Conservation (phyloP, 2,113 vertebrate species). For the Ceratotherium simum region DNA sequence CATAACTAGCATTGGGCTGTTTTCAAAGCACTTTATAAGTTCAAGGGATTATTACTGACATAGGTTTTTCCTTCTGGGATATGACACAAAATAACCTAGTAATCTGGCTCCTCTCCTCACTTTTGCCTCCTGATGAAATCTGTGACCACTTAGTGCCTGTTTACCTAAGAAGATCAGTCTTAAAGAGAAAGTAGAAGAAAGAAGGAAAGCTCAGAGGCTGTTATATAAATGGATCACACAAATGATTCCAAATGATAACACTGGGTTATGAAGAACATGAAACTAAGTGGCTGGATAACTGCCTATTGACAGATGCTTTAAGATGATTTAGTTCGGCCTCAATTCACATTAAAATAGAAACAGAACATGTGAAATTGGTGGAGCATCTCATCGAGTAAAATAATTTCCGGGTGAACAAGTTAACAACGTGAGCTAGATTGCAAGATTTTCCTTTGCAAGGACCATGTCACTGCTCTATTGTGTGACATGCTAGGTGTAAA, state of each 20-base stretch:
- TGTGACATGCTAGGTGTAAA: background rate
- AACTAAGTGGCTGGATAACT: constrained; percentile 36
- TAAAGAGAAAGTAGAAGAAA: constrained; percentile 17
- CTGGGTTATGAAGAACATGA: constrained; percentile 39
- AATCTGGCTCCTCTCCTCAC: background rate
- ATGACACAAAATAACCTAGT: background rate
- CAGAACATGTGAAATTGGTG: constrained; percentile 49
- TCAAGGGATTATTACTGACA: constrained; percentile 1
- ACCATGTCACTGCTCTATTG: background rate
- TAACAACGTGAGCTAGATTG: constrained; percentile 25
- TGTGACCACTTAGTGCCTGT: background rate
- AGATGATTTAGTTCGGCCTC: constrained; percentile 53
- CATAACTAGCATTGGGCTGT: background rate
- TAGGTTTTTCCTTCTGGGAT: background rate
- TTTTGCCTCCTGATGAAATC: constrained; percentile 23
- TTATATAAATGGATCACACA: constrained; percentile 54
- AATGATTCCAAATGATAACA: constrained; percentile 32
- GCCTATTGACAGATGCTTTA: constrained; percentile 55
- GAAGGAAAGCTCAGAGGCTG: background rate
- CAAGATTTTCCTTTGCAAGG: constrained; percentile 18
- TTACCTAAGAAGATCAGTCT: background rate
- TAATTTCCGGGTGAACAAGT: constrained; percentile 43
- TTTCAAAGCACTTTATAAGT: constrained; percentile 40
- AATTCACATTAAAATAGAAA: constrained; percentile 67
- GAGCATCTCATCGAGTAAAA: constrained; percentile 57